Conservation (phyloP, 2,113 vertebrate species). For the Tylochromis polylepis region DNA sequence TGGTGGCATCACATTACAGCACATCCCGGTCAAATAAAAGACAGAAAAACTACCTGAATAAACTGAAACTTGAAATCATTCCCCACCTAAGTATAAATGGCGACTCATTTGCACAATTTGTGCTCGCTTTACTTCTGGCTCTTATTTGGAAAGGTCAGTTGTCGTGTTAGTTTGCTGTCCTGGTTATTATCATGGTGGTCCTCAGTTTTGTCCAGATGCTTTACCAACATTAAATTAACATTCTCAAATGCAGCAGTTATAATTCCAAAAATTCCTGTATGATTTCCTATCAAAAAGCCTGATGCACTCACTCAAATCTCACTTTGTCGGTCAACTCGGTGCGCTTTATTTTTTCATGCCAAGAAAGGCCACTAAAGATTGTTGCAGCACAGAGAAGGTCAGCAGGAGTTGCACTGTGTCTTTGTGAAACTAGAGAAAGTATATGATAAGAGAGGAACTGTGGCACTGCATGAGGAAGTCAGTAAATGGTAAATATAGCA, state of each 20-base stretch:
- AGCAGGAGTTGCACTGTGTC: neutral
- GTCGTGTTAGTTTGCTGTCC: neutral
- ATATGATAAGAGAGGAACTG: neutral
- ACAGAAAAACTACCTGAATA: neutral
- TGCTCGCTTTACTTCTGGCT: neutral
- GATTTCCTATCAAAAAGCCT: neutral
- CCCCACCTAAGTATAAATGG: neutral
- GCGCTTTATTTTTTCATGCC: fast-evolving
- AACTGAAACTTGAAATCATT: fast-evolving
- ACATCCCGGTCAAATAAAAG: no score
- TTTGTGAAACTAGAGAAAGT: neutral
- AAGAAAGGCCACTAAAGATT: fast-evolving
- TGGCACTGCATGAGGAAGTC: neutral
- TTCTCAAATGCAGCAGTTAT: neutral
- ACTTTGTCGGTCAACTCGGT: no score
- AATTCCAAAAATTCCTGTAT: neutral
- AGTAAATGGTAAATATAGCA: neutral
- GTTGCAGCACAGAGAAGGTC: neutral
- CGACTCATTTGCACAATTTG: neutral
- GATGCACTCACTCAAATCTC: neutral
- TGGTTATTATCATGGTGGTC: no score
- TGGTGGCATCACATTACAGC: neutral
- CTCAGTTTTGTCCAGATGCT: neutral
- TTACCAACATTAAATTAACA: neutral
- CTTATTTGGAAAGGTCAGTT: neutral